Evolutionary conservation across 2,888 invertebrate species (phyloP), one percentile per base, ranked within the genome.

Genomic region (Odontocolon sp.): DNA sequence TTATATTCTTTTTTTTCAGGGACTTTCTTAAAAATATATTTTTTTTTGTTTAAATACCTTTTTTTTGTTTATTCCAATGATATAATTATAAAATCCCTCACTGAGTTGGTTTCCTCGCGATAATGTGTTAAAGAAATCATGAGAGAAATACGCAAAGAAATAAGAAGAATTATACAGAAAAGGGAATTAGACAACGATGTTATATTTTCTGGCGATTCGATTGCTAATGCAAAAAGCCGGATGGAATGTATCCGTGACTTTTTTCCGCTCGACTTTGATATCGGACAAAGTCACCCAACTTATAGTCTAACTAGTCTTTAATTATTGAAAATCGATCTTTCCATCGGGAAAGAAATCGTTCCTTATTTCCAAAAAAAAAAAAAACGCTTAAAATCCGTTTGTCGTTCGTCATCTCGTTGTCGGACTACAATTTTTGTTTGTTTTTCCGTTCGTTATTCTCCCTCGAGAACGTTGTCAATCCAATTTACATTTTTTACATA

Each of bases 171-270:
- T 40, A 40, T 67, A 56, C 71, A 77, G 54, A 66, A 75, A 28
- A 59, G 52, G 66, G 66, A 47, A 54, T 28, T 63, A 63, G 38
- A 28, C 26, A 56, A 64, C 38, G 21, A 64, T 63, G 47, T 68
- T 23, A 1, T 14, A 18, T 45, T 16, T 28, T 54, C 54, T 31
- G 56, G 28, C 40, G 18, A 28, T 33, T 31, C 50, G 14, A 50
- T 57, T 47, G 33, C 56, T 47, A 64, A 42, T 67, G 56, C 40
- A 71, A 77, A n/a, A 67, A 77, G 47, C 71, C 76, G 71, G 71
- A 77, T 71, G 76, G 76, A 77, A 77, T 71, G 71, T 70, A 77
- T 71, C 76, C 71, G 71, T 56, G 71, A 76, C 70, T 67, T 40
- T 40, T n/a, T 64, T 59, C 57, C 68, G 64, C 36, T 69, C 5